Conservation (phyloP, 2,888 invertebrate species). For the Epinotia demarniana region DNA sequence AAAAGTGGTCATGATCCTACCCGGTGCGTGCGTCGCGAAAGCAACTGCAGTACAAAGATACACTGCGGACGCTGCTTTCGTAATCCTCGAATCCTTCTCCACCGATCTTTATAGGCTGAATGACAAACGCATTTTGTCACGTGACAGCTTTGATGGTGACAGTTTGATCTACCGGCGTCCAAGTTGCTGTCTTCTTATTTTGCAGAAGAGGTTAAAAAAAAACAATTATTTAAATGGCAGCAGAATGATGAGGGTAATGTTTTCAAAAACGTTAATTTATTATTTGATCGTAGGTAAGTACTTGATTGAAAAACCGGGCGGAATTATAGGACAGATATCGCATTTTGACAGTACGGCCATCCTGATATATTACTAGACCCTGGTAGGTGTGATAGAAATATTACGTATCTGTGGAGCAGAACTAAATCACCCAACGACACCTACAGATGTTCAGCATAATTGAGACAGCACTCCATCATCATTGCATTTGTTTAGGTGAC, state of each 20-base stretch:
- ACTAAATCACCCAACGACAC: constrained; percentile 18
- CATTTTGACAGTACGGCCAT: neutral
- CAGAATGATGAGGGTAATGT: constrained; percentile 26
- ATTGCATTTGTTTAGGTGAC: constrained; percentile 24
- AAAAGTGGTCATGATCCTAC: neutral
- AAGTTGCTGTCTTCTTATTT: neutral
- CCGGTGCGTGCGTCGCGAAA: neutral
- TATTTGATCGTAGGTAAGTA: neutral
- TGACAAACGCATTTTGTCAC: neutral
- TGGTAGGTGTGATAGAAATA: neutral
- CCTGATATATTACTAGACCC: neutral
- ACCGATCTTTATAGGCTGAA: neutral
- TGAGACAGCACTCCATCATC: constrained; percentile 31
- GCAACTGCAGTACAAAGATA: neutral
- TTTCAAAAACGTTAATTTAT: constrained; percentile 9
- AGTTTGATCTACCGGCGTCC: neutral
- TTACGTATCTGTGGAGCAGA: neutral
- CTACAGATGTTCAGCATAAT: constrained; percentile 25
- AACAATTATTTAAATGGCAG: neutral
- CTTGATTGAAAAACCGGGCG: neutral
- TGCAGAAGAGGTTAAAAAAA: neutral
- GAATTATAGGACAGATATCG: neutral
- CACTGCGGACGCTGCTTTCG: neutral
- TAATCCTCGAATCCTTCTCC: neutral
- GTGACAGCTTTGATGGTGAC: neutral